Evolutionary conservation across 2,888 invertebrate genomes (phyloP), one percentile per base, ranked within the genome.

Genomic region (Lasius fuliginosus): DNA sequence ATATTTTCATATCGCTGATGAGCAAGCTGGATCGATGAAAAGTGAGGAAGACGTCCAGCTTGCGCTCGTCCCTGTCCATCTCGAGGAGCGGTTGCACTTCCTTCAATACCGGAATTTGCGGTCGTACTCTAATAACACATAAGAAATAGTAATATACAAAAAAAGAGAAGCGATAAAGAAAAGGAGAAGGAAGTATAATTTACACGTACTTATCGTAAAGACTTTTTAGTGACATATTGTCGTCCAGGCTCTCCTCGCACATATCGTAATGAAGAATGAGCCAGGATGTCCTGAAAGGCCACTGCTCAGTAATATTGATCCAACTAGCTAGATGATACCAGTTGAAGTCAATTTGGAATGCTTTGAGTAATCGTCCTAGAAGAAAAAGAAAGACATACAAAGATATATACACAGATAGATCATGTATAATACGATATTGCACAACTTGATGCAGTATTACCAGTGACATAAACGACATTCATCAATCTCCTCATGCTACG

Each of bases 221-320:
- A 88, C 97, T 96, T 95, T 99, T 98, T 77, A 99, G 96, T 5
- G 99, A 97, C 65, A 97, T 97, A 86, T 96, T 96, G 94, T 99
- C 99, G 85, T 99, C 99, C 69, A 98, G 96, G 85, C 96, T 96
- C 42, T 98, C 98, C 94, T 99, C 99, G 91, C 97, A 97, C 83
- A 98, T 97, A 95, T 99, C 99, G 94, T 98, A 98, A 94, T 98
- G 98, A 92, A 99, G 97, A 88, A 99, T 99, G 92, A 99, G 97
- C 99, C 99, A 99, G 18, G 99, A 99, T 40, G 99, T 98, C 81
- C 99, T 96, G 95, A 99, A 98, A 0, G 99, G 99, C 99, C 99
- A 99, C 95, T 99, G 99, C 94, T 99, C 99, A 0, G 99, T 99
- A 83, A 99, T 97, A 95, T 99, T 99, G 90, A 99, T 98, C 99